These are phyloP conservation scores for Brachypteracias leptosomus DNA, from an alignment of 2,113 vertebrate species.

Conservation along the genomic window DNA sequence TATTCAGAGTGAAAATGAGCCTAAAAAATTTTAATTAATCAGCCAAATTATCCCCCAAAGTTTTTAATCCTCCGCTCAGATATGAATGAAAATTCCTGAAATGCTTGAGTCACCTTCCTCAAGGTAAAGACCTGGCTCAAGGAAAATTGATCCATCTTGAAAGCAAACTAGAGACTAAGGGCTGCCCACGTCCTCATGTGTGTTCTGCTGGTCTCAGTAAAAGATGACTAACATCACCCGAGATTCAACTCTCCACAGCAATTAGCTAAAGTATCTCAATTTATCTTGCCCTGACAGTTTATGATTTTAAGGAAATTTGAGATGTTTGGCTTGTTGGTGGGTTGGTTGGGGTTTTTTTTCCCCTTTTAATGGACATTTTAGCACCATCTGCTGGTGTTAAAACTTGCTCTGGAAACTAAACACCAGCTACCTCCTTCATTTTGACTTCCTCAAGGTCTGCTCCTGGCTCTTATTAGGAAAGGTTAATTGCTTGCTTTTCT, in stretches of 20 bases:
- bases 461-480: conserved; percentile 65
- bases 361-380: conserved; percentile 78
- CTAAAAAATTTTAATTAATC: conserved; percentile 36
- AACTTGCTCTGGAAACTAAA: conserved; percentile 68
- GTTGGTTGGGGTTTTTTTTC: conserved; percentile 58
- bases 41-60: neutral
- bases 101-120: conserved; percentile 36
- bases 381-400: conserved; percentile 89
- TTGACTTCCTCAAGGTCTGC: conserved; percentile 17
- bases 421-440: conserved; percentile 35
- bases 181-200: conserved; percentile 3
- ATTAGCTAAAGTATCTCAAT: conserved; percentile 84
- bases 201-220: conserved; percentile 53
- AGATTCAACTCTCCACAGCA: conserved; percentile 81
- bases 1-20: neutral
- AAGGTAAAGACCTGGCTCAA: conserved; percentile 42
- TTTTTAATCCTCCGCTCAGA: conserved; percentile 22
- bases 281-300: conserved; percentile 83
- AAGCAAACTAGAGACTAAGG: conserved; percentile 45
- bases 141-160: conserved; percentile 63
- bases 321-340: conserved; percentile 43
- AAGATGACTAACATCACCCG: conserved; percentile 73
- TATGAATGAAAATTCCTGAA: conserved; percentile 54
- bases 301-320: conserved; percentile 85
- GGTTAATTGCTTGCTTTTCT: conserved; percentile 61